Percentiles rank a stretch among this genome's conserved stretches.
phyloP scores from a whole-genome alignment of 2,113 vertebrate genomes.

The Actenoides lindsayi region DNA sequence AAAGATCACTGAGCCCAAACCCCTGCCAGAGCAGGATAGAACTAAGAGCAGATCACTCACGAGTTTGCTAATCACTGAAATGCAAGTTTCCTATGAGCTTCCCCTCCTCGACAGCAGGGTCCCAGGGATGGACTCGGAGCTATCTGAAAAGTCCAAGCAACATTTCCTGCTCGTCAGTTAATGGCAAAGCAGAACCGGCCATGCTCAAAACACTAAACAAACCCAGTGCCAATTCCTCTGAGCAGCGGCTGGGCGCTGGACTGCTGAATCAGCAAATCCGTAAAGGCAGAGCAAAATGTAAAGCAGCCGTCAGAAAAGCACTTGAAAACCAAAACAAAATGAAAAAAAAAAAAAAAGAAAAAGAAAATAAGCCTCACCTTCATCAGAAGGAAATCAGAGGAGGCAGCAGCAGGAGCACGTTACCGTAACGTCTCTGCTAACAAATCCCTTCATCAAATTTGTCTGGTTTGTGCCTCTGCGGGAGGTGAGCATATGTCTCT shows the following conservation, averaged over 20 bases:
- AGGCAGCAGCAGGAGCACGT: not conserved
- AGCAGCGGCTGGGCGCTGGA: not conserved
- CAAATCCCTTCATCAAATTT: not conserved
- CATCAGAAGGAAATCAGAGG: not conserved
- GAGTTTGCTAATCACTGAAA: not conserved
- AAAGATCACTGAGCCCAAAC: too few relatives aligned
- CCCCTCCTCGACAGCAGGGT: not conserved
- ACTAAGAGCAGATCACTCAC: too few relatives aligned
- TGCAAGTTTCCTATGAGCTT: not conserved
- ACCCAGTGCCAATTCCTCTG: not conserved
- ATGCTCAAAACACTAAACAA: slow-evolving; percentile 31
- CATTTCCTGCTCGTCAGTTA: slow-evolving; percentile 18
- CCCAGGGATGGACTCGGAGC: not conserved
- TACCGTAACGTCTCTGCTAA: not conserved
- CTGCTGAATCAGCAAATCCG: slow-evolving; percentile 15
- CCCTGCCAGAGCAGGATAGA: too few relatives aligned
- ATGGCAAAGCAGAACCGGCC: slow-evolving; percentile 7
- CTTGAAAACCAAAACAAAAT: not conserved
- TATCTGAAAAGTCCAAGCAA: not conserved
- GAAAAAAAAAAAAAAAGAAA: not conserved
- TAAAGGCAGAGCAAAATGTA: not conserved
- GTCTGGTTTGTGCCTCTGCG: not conserved
- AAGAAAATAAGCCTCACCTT: not conserved
- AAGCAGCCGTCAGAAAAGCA: not conserved
- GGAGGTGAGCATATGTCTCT: not conserved